Evolutionary conservation across 2,797 vertebrate species (phyloP).

Genomic region (Anomalospiza imberbis): DNA sequence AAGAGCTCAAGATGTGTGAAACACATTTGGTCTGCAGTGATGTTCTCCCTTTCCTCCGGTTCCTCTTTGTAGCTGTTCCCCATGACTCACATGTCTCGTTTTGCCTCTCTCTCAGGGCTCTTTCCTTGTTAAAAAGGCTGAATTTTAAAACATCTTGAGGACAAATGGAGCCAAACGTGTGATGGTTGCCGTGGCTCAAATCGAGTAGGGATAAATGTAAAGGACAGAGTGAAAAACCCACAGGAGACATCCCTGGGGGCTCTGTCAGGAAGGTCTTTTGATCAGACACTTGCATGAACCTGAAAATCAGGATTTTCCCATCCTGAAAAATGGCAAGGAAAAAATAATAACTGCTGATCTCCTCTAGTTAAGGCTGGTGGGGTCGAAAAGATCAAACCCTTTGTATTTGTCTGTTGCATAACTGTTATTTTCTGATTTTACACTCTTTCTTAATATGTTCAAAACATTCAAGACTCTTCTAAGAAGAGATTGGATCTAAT

Average conservation of each 20-base stretch:
- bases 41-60: rapidly evolving
- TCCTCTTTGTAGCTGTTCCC: not conserved
- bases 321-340: not conserved
- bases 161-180: not conserved
- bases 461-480: not conserved
- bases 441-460: not conserved
- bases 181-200: not conserved
- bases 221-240: not conserved
- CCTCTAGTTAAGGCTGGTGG: not conserved
- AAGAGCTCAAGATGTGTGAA: not conserved
- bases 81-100: rapidly evolving
- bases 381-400: not conserved
- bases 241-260: not conserved
- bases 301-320: not conserved
- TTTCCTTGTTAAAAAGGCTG: not conserved
- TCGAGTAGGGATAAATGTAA: not conserved
- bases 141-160: not conserved
- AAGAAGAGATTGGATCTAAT: not conserved
- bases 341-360: not conserved
- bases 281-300: not conserved
- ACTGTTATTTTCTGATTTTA: not conserved
- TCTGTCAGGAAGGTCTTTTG: not conserved
- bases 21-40: not conserved
- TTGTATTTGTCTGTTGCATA: not conserved
- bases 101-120: not conserved